Evolutionary conservation across 1,140 invertebrate genomes (phyloP), one percentile per base, ranked within the genome.

Genomic region (Proctacanthus coquilletti): DNA sequence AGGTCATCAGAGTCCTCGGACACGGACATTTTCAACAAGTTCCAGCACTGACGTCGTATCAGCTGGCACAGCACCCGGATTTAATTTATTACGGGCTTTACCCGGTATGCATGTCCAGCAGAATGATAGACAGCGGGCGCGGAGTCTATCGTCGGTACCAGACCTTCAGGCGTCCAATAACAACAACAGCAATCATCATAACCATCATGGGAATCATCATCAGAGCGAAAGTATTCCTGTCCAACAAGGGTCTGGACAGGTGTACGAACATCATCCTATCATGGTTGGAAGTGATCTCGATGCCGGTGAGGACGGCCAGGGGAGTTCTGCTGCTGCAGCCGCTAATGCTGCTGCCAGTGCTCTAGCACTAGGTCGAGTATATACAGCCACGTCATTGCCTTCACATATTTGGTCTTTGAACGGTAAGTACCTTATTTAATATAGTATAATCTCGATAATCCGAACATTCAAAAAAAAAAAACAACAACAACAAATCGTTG

Each of bases 371-470:
- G 80, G 81, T 39, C 67, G 84, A 42, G 82, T 86, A 11, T 86
- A 85, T 58, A 80, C 83, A 40, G 80, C 84, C 49, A 84, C 86
- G 61, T 88, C 84, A 45, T 68, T 88, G 62, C 84, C 84, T 58
- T 84, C 83, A 45, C 84, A 88, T 61, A 85, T 89, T 66, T 86
- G 83, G 80, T 85, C 84, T 45, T 69, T 86, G 46, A 86, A 88
- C 65, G 84, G 84, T 87, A 63, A 74, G 74, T 74, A n/a, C n/a
- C n/a, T n/a, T n/a, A n/a, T n/a, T n/a, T n/a, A n/a, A n/a, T n/a
- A n/a, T n/a, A n/a, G n/a, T n/a, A n/a, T n/a, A n/a, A n/a, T n/a
- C n/a, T n/a, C n/a, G n/a, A n/a, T n/a, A n/a, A n/a, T n/a, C n/a
- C n/a, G n/a, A n/a, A n/a, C n/a, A n/a, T n/a, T n/a, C n/a, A n/a